Evolutionary conservation across 2,113 vertebrate species (phyloP), one percentile per base, ranked within the genome.

Genomic region (Halcyon senegalensis): DNA sequence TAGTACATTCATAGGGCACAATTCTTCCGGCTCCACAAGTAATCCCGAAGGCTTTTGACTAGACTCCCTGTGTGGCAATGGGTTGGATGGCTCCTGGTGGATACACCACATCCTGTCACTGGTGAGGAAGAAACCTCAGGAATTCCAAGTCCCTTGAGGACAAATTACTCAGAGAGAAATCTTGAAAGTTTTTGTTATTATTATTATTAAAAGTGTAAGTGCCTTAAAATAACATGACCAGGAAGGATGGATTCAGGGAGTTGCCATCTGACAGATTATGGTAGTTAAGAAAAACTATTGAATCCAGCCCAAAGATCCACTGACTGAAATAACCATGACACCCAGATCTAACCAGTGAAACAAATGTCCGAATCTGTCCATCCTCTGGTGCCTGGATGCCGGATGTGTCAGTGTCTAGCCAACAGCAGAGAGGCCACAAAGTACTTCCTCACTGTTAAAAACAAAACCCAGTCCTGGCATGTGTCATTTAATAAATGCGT

Each of bases 331-430:
- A 66, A 46, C 25, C 28, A 91, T 95, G 74, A 97, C 88, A 91
- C 84, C 77, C 80, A 91, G 64, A 39, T 67, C 70, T 76, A 91
- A 91, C 69, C 79, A 81, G 64, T 43, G 15, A 90, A 89, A 91
- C 16, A 66, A 91, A 85, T 84, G 78, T 77, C 88, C 55, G 5
- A 33, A 84, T n/a, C 41, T 66, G 56, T 80, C 59, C 86, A 66
- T 84, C 48, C 86, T 79, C 84, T 78, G 69, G 46, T 90, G 93
- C 93, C 82, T 92, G 94, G 25, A 41, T 80, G 85, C 90, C 93
- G 97, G 94, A 96, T 96, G 90, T 94, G 88, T 95, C 93, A 93
- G 68, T 2, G 7, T 86, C 94, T 92, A 93, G 90, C 91, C 90
- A 80, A 68, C 67, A 78, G 91, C 82, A 82, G 48, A 87, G 74